Evolutionary conservation across 92 coral and sea anemone species (phyloP), one percentile per base, ranked within the genome.

Genomic region (Muricea muricata): DNA sequence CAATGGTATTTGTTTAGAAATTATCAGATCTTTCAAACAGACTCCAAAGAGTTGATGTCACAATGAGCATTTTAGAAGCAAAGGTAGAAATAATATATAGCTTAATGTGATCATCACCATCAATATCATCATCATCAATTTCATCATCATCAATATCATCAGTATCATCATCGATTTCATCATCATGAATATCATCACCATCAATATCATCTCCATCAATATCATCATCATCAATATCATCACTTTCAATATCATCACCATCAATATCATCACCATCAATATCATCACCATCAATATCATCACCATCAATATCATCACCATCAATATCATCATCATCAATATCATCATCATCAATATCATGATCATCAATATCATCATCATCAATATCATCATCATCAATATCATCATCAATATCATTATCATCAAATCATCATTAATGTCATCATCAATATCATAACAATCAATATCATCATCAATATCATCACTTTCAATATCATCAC

Each of bases 11-110:
- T 29, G 69, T 58, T 50, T 87, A 97, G 99, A 97, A 97, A 94
- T 87, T 97, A 71, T 89, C 99, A 25, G 95, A 90, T 30, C 91
- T 97, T 65, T 97, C 98, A 48, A 88, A 89, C 73, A 89, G 97
- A 81, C 91, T 97, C 21, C 99, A 97, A 72, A 92, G 94, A 80
- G 88, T 97, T n/a, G 99, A 97, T 87, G 92, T 97, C 15, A 93
- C 93, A 93, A 91, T 97, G 90, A 97, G 92, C 71, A 97, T 97
- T 66, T 79, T 97, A 41, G 99, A 97, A 83, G 99, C 99, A 55
- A 97, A 97, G 99, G 99, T 93, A 84, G 0, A 47, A 7, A 1
- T 21, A 18, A 11, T 48, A 48, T 2, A 7, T 20, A 7, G 56
- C 5, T 5, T 39, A 45, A 45, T 1, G 14, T 45, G 15, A 12